Base-by-base conservation (phyloP, 2,113 vertebrate genomes). In the Mesembrinibis cayennensis region DNA sequence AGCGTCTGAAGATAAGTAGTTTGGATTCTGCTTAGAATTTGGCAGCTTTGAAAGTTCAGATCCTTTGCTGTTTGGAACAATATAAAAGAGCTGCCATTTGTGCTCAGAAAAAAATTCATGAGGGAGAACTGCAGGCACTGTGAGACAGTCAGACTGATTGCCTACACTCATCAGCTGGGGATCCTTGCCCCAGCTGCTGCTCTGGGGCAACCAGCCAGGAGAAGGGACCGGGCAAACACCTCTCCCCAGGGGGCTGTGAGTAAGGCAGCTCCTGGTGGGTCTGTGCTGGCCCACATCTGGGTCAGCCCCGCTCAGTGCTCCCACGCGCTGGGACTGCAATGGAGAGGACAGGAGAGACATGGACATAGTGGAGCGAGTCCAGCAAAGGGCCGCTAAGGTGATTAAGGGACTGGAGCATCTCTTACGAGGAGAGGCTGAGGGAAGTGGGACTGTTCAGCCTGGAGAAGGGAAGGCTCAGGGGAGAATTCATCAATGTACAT, bases 1-100 rank as follows among this genome's bases (percentile, higher is more conserved):
- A 92, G 22, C 45, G 89, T 94, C 73, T 93, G 32, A 62, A 88
- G 69, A 93, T 47, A 93, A 96, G 56, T 56, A 63, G 27, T 63
- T 94, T 95, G 63, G 83, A 95, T 97, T 93, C 89, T 83, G 36
- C 78, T 86, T 95, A 96, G 63, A 93, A 95, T 92, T 87, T 94
- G 95, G 82, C 90, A 96, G 58, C 53, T 94, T 92, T 85, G 56
- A 91, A 95, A 92, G 71, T 87, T 90, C 88, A 88, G 73, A 56
- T 73, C 73, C 63, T 63, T 76, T 42, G 62, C 45, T 61, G 18
- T 90, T 87, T 74, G 70, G 73, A 97, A 42, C 30, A 59, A 90
- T 88, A 87, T 59, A 82, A 94, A 94, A 95, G 61, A 82, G 11
- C 26, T 95, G 93, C 69, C 87, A 94, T 73, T 95, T 90, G 66